phyloP scores from a whole-genome alignment of 2,888 invertebrate genomes.

The Elegia similella region DNA sequence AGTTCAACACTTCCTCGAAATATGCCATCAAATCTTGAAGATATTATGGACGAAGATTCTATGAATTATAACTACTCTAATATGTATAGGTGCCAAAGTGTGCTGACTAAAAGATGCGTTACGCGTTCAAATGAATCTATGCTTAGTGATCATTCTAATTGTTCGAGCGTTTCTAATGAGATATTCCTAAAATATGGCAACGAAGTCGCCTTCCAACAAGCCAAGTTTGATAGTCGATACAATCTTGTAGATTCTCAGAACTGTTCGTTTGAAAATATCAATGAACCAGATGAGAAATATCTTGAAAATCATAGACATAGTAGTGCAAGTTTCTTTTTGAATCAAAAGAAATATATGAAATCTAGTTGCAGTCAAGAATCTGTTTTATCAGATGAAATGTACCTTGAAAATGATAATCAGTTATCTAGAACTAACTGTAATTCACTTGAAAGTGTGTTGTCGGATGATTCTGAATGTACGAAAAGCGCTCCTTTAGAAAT shows the following conservation, averaged over 20 bases:
- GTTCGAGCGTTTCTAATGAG: slow-evolving; percentile 77
- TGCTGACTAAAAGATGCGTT: slow-evolving; percentile 78
- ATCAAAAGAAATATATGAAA: slow-evolving; percentile 83
- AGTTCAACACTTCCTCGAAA: slow-evolving; percentile 76
- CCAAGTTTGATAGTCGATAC: slow-evolving; percentile 70
- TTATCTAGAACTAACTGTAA: slow-evolving; percentile 86
- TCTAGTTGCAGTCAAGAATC: slow-evolving; percentile 88
- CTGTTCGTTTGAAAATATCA: slow-evolving; percentile 70
- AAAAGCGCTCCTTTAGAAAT: slow-evolving; percentile 90
- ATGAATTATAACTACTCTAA: slow-evolving; percentile 57
- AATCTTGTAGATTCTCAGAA: slow-evolving; percentile 74
- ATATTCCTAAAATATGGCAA: slow-evolving; percentile 76
- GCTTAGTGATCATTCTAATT: slow-evolving; percentile 74
- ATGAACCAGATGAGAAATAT: slow-evolving; percentile 61
- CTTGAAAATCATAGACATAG: slow-evolving; percentile 84
- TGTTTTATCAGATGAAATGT: slow-evolving; percentile 87
- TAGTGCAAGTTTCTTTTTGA: slow-evolving; percentile 91
- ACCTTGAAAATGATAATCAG: slow-evolving; percentile 79
- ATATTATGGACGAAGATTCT: slow-evolving; percentile 74
- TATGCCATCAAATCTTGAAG: slow-evolving; percentile 77
- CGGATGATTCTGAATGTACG: slow-evolving; percentile 89
- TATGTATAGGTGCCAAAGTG: slow-evolving; percentile 76
- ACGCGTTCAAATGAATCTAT: slow-evolving; percentile 82
- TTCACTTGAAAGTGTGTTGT: slow-evolving; percentile 90
- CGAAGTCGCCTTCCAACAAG: slow-evolving; percentile 75